Evolutionary conservation across 2,888 invertebrate genomes (phyloP).

Genomic region (Invenusta paracnida): DNA sequence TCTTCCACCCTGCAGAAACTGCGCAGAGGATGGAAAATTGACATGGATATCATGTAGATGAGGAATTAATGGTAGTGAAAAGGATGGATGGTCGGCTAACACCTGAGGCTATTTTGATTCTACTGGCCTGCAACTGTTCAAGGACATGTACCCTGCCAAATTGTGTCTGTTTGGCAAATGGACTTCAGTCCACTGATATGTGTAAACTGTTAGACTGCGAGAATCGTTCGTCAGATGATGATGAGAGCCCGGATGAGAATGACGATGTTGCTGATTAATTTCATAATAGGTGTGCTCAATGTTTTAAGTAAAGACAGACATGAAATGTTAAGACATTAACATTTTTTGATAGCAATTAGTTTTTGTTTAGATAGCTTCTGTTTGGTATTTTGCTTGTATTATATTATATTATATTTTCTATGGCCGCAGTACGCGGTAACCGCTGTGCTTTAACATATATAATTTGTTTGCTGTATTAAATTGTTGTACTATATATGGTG

Average conservation of each 20-base stretch:
- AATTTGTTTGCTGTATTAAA: conserved; percentile 26
- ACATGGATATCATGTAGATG: not conserved
- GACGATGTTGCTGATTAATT: conserved; percentile 11
- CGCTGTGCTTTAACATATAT: conserved; percentile 6
- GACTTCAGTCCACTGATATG: conserved; percentile 15
- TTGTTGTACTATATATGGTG: not conserved
- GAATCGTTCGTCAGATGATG: conserved; percentile 11
- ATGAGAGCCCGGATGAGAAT: conserved; percentile 4
- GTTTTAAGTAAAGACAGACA: conserved; percentile 19
- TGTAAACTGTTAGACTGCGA: conserved; percentile 1
- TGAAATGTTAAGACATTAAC: not conserved
- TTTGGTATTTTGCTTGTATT: not conserved
- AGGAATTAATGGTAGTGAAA: not conserved
- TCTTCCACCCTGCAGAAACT: conserved; percentile 6
- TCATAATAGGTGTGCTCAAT: conserved; percentile 20
- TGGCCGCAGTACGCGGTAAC: not conserved
- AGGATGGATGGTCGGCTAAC: conserved; percentile 17
- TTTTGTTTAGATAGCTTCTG: not conserved
- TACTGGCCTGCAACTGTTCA: conserved; percentile 21
- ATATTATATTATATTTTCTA: too few species aligned
- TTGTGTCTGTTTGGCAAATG: not conserved
- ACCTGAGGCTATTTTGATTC: conserved; percentile 7
- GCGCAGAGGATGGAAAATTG: conserved; percentile 24
- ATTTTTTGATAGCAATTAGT: not conserved
- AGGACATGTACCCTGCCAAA: conserved; percentile 10